Base-by-base conservation (phyloP, 2,797 vertebrate species). In the Acipenser oxyrinchus region DNA sequence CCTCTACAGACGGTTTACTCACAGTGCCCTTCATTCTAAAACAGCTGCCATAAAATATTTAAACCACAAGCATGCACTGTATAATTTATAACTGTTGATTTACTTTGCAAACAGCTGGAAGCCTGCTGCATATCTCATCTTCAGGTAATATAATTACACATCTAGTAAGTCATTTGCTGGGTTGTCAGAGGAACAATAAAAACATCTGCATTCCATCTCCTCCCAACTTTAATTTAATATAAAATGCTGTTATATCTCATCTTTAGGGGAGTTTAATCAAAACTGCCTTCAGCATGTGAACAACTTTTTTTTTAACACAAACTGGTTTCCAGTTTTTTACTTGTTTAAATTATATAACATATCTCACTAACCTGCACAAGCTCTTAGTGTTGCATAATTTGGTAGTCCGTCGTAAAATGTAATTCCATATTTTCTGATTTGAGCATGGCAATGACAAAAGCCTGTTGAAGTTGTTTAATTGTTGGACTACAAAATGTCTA, bases 21-120 rank as follows among this genome's bases (percentile, higher is more conserved):
- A 37, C 23, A 37, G 8, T 53, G 49, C 51, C 64, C 53, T 37
- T 58, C 48, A 55, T 72, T 69, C 70, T 69, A 10, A 73, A 84
- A 82, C 83, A 2, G 83, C 84, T 77, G 64, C 78, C 80, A 75
- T 84, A 48, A 75, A 87, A 82, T 75, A 73, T 66, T 77, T 69
- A 74, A 73, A 72, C 79, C 75, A 66, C 60, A 72, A 71, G 76
- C 68, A 55, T 4, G 52, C 57, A n/a, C 18, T 2, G 6, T 48
- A 11, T 58, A 48, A 66, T 53, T 66, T 23, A 58, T 53, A 11
- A 12, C 64, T 66, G 52, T 48, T 58, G 23, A 9, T 11, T 13
- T 13, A 37, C 64, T 66, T 57, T 66, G 64, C 53, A 66, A 58
- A 66, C 64, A 66, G 64, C 53, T 15, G 18, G 64, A 51, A 58